Percentiles rank a stretch among this genome's conserved stretches.
These are phyloP conservation scores for Erebia aethiops DNA, from an alignment of 2,888 invertebrate genomes.

Conservation along the genomic window DNA sequence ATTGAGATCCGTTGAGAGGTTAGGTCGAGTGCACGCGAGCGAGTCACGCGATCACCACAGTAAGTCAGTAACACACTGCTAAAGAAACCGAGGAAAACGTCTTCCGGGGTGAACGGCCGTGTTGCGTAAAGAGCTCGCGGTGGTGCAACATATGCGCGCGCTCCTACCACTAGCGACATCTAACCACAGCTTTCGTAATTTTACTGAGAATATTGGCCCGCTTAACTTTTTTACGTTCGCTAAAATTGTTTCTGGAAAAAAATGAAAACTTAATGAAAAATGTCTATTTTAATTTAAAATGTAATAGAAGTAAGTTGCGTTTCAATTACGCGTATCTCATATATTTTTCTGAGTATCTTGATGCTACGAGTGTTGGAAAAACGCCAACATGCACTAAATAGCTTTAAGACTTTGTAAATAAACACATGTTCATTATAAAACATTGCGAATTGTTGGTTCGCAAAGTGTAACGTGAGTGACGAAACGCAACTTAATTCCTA, in stretches of 20 bases:
- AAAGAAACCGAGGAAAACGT: slow-evolving; percentile 81
- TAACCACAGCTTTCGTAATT: slow-evolving; percentile 45
- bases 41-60: slow-evolving; percentile 77
- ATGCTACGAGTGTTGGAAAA: slow-evolving; percentile 11
- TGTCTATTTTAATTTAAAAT: neutral
- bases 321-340: neutral
- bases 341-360: neutral
- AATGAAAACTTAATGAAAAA: neutral
- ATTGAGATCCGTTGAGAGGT: slow-evolving; percentile 49
- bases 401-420: slow-evolving; percentile 17
- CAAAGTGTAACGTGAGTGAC: slow-evolving; percentile 64
- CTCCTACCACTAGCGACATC: slow-evolving; percentile 57
- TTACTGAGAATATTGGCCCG: neutral
- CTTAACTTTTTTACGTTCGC: neutral
- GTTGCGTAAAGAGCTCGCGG: slow-evolving; percentile 74
- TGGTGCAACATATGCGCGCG: slow-evolving; percentile 69
- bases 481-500: slow-evolving; percentile 78
- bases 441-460: slow-evolving; percentile 41
- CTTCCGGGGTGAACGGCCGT: slow-evolving; percentile 81
- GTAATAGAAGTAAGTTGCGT: neutral
- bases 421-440: slow-evolving; percentile 35
- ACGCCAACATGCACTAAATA: slow-evolving; percentile 24
- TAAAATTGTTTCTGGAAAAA: neutral
- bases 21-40: slow-evolving; percentile 64
- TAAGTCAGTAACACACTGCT: slow-evolving; percentile 66